Evolutionary conservation across 1,140 invertebrate genomes (phyloP).

Genomic region (Polypedilum pembai): DNA sequence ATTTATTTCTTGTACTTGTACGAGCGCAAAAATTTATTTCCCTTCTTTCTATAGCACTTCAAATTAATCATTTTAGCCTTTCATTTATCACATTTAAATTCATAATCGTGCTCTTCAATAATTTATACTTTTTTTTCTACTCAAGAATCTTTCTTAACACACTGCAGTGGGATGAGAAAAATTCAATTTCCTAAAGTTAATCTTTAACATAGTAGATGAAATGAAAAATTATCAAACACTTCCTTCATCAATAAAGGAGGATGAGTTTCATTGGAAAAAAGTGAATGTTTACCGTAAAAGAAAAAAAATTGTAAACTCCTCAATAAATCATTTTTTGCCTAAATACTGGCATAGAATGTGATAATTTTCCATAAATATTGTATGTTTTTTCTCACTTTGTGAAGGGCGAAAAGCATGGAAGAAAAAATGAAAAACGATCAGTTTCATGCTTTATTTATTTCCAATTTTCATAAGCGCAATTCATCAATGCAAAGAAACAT

Average conservation of each 20-base stretch:
- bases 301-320: neutral
- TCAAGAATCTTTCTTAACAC: neutral
- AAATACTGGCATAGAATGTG: neutral
- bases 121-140: constrained; percentile 15
- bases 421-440: constrained; percentile 27
- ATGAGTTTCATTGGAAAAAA: constrained; percentile 13
- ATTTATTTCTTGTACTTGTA: neutral
- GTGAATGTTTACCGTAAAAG: constrained; percentile 10
- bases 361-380: constrained; percentile 25
- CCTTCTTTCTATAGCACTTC: neutral
- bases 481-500: constrained; percentile 22
- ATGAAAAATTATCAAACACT: constrained; percentile 26
- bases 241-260: neutral
- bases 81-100: constrained; percentile 21
- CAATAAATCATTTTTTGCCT: constrained; percentile 25
- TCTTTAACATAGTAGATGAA: constrained; percentile 25
- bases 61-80: constrained; percentile 26
- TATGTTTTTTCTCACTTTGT: neutral
- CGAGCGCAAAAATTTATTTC: constrained; percentile 15
- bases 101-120: constrained; percentile 27
- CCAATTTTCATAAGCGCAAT: constrained; percentile 22
- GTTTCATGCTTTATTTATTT: constrained; percentile 24
- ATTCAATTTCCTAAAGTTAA: constrained; percentile 26
- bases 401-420: neutral
- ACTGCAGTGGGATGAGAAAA: neutral